Conservation (phyloP, 1,140 invertebrate species). For the Nomia melanderi region DNA sequence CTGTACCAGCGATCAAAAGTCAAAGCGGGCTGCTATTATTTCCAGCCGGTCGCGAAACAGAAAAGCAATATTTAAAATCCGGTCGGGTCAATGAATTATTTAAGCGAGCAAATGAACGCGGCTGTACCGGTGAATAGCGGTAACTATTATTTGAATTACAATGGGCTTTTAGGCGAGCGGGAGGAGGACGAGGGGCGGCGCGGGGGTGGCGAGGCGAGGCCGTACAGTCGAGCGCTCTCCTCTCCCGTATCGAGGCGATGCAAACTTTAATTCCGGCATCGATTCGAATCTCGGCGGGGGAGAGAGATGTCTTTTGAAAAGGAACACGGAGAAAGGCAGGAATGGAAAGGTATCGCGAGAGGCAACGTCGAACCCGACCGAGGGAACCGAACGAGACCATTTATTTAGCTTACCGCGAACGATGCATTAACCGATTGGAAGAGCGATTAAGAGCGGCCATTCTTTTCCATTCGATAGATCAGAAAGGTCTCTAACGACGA, state of each 20-base stretch:
- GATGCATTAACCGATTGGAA: conserved; percentile 66
- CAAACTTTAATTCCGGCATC: conserved; percentile 23
- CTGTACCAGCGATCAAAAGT: neutral
- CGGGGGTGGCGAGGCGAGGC: no score
- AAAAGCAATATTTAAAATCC: conserved; percentile 8
- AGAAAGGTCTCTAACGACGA: conserved; percentile 61
- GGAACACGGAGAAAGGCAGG: neutral
- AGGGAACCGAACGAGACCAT: conserved; percentile 41
- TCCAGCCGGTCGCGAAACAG: neutral
- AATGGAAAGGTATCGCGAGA: neutral
- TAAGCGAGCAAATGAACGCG: conserved; percentile 1
- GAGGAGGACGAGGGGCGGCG: no score
- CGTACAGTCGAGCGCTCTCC: no score
- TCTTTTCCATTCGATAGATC: conserved; percentile 63
- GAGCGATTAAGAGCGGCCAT: conserved; percentile 63
- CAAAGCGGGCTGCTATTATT: neutral
- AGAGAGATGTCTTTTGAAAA: conserved; percentile 10
- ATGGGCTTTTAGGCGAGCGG: neutral
- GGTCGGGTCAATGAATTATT: conserved; percentile 9
- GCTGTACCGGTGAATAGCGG: neutral
- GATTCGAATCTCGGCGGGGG: conserved; percentile 20
- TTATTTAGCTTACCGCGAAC: conserved; percentile 62
- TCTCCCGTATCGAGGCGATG: neutral
- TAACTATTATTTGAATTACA: conserved; percentile 28
- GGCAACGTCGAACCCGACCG: conserved; percentile 20